Conservation (phyloP, 2,797 vertebrate species). For the Sebastes minor region DNA sequence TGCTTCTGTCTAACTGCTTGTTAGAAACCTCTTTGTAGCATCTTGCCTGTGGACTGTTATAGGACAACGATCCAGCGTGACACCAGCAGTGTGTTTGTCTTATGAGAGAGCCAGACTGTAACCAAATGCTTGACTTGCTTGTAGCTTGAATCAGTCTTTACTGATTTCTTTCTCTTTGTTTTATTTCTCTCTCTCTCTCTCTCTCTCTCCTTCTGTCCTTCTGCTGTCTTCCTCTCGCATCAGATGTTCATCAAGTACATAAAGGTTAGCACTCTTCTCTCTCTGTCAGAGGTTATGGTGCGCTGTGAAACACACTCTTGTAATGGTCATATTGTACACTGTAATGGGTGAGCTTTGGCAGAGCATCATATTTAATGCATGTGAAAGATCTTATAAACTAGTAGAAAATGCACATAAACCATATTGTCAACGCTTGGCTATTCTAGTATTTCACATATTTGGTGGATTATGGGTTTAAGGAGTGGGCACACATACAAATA, state of each 20-base stretch:
- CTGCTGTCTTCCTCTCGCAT: slow-evolving; percentile 88
- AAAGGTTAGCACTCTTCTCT: slow-evolving; percentile 96
- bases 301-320: slow-evolving; percentile 52
- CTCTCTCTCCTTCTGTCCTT: slow-evolving; percentile 70
- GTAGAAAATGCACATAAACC: slow-evolving; percentile 6
- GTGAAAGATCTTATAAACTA: slow-evolving; percentile 52
- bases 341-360: slow-evolving; percentile 60
- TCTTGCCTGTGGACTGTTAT: slow-evolving; percentile 29
- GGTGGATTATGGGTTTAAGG: slow-evolving; percentile 28
- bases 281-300: slow-evolving; percentile 69
- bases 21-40: slow-evolving; percentile 21
- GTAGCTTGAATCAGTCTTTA: slow-evolving; percentile 87
- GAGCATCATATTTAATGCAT: slow-evolving; percentile 77
- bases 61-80: slow-evolving; percentile 1
- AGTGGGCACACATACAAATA: neutral
- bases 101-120: slow-evolving; percentile 30
- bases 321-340: neutral
- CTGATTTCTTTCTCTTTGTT: slow-evolving; percentile 86
- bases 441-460: neutral
- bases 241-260: slow-evolving; percentile 99
- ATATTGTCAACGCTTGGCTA: neutral
- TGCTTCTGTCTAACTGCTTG: slow-evolving; percentile 37
- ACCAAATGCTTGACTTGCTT: slow-evolving; percentile 79
- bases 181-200: slow-evolving; percentile 76
- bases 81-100: slow-evolving; percentile 11